Evolutionary conservation across 2,888 invertebrate species (phyloP).

Genomic region (Amiota communis): DNA sequence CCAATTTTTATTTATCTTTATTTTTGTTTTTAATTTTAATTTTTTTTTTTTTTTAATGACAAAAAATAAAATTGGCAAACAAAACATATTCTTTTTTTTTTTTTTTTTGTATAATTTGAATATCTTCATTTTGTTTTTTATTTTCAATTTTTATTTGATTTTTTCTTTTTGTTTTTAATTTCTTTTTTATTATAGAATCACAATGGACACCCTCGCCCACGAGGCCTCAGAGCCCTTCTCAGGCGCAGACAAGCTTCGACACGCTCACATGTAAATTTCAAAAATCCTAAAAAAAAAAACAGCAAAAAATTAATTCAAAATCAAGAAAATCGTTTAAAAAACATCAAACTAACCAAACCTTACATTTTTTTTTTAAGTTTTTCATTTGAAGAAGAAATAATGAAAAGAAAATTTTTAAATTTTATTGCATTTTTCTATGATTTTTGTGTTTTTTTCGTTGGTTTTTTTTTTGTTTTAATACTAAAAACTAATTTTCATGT

Average conservation of each 20-base stretch:
- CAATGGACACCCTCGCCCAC: conserved; percentile 75
- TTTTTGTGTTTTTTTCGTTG: conserved; percentile 42
- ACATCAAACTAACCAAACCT: conserved; percentile 42
- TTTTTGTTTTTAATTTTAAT: conserved; percentile 28
- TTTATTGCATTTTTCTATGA: conserved; percentile 39
- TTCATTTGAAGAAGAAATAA: background rate
- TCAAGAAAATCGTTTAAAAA: conserved; percentile 26
- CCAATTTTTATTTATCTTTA: conserved; percentile 10
- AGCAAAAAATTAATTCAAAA: conserved; percentile 47
- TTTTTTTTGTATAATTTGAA: conserved; percentile 39
- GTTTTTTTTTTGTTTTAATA: conserved; percentile 23
- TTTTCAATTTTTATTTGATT: conserved; percentile 50
- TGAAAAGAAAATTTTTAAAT: conserved; percentile 18
- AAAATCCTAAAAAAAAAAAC: conserved; percentile 53
- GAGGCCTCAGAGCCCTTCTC: conserved; percentile 74
- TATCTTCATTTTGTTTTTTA: conserved; percentile 35
- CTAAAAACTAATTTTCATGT: conserved; percentile 15
- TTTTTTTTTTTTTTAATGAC: conserved; percentile 39
- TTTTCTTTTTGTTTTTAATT: conserved; percentile 64
- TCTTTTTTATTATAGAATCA: conserved; percentile 73
- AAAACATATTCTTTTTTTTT: conserved; percentile 37
- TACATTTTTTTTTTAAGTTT: background rate
- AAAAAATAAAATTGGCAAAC: conserved; percentile 50
- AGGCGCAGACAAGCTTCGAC: conserved; percentile 75
- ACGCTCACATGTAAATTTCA: conserved; percentile 75